A percentile compares a stretch with the other conserved stretches of the same genome.
Conservation (phyloP, 2,797 vertebrate species). For the Phylloscopus collybita region DNA sequence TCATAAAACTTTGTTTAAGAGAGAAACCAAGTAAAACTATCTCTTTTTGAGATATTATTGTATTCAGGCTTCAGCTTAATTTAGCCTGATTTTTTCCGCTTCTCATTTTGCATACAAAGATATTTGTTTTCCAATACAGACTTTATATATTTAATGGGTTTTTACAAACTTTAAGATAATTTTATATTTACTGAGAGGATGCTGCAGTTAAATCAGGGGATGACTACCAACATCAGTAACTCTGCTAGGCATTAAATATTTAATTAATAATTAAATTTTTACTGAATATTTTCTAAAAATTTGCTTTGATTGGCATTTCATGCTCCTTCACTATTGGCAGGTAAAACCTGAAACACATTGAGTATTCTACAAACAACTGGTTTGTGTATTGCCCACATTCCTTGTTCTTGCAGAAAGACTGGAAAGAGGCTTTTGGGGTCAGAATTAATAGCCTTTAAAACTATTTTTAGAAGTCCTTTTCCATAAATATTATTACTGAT, state of each 20-base stretch:
- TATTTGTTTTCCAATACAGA: not conserved
- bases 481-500: not conserved
- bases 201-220: not conserved
- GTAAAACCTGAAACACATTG: not conserved
- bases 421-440: not conserved
- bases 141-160: not conserved
- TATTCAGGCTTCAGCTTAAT: not conserved
- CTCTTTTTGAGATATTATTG: not conserved
- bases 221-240: not conserved
- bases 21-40: constrained; percentile 4
- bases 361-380: not conserved
- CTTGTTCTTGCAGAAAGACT: not conserved
- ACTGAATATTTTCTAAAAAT: not conserved
- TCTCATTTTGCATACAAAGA: not conserved
- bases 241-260: not conserved
- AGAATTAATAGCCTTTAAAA: not conserved
- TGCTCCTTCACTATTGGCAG: not conserved
- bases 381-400: not conserved
- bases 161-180: not conserved
- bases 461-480: not conserved
- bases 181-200: not conserved
- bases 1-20: not conserved
- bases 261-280: not conserved
- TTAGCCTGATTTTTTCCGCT: not conserved
- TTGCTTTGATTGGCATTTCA: not conserved